Conservation (phyloP, 2,113 vertebrate species). For the Pyxicephalus adspersus region DNA sequence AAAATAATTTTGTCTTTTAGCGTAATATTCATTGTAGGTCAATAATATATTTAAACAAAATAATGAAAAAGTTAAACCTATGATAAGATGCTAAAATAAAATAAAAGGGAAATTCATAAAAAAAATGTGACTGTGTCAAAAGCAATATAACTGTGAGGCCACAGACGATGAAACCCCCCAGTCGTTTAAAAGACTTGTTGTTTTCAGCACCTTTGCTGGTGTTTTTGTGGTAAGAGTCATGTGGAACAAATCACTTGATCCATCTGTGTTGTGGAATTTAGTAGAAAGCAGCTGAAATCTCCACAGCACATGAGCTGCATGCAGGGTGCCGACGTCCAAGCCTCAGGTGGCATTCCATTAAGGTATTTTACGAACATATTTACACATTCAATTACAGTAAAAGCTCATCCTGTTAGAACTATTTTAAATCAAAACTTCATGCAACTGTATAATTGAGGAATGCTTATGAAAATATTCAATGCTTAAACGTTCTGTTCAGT, state of each 20-base stretch:
- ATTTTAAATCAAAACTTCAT: slow-evolving; percentile 73
- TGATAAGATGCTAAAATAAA: too few species aligned
- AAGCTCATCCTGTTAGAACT: slow-evolving; percentile 63
- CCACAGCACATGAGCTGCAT: slow-evolving; percentile 41
- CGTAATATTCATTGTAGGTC: too few species aligned
- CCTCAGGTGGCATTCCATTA: slow-evolving; percentile 55
- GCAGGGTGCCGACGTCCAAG: background rate
- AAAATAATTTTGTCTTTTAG: too few species aligned
- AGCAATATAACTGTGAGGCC: background rate
- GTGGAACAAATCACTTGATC: slow-evolving; percentile 63
- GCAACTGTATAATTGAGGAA: slow-evolving; percentile 69
- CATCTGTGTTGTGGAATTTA: slow-evolving; percentile 42
- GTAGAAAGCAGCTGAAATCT: slow-evolving; percentile 47
- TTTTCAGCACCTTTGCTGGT: slow-evolving; percentile 56
- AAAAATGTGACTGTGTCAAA: background rate
- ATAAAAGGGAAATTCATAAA: too few species aligned
- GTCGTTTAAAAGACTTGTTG: slow-evolving; percentile 42
- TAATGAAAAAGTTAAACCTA: too few species aligned
- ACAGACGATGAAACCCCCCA: background rate
- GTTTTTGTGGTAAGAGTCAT: slow-evolving; percentile 59
- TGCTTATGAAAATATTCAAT: slow-evolving; percentile 75
- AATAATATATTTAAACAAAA: too few species aligned
- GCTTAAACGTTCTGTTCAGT: slow-evolving; percentile 62
- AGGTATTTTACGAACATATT: slow-evolving; percentile 56
- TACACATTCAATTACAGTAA: slow-evolving; percentile 64